Percentiles rank a stretch among this genome's conserved stretches.
Evolutionary conservation across 2,797 vertebrate species (phyloP).

Genomic region (Peromyscus aztecus): DNA sequence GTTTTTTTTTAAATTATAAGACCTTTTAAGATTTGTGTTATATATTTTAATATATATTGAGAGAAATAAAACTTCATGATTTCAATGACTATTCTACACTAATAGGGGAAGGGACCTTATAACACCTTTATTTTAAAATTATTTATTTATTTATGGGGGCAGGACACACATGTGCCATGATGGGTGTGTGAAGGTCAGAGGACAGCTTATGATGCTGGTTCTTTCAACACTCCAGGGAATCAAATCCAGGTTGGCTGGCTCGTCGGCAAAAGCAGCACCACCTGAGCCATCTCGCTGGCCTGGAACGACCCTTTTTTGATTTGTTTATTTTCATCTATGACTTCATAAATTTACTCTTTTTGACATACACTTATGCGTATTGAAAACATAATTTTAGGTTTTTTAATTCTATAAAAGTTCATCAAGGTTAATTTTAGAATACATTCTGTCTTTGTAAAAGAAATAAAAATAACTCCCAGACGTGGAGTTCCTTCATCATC

Average conservation of each 20-base stretch:
- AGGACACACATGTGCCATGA: not conserved
- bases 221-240: not conserved
- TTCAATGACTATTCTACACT: conserved; percentile 3
- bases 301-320: not conserved
- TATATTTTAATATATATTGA: not conserved
- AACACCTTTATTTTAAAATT: not conserved
- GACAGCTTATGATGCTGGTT: not conserved
- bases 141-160: not conserved
- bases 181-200: not conserved
- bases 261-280: too few species aligned
- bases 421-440: conserved; percentile 4
- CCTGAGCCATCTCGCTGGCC: too few species aligned
- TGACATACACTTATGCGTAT: not conserved
- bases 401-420: not conserved
- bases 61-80: not conserved
- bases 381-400: not conserved
- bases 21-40: too few species aligned
- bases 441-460: not conserved
- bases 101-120: not conserved
- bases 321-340: conserved; percentile 4
- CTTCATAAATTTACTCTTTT: conserved; percentile 11
- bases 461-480: not conserved
- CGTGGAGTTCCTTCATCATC: not conserved
- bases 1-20: too few species aligned
- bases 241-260: not conserved